Evolutionary conservation across 1,140 invertebrate genomes (phyloP).

Genomic region (Trigoniulus corallinus): DNA sequence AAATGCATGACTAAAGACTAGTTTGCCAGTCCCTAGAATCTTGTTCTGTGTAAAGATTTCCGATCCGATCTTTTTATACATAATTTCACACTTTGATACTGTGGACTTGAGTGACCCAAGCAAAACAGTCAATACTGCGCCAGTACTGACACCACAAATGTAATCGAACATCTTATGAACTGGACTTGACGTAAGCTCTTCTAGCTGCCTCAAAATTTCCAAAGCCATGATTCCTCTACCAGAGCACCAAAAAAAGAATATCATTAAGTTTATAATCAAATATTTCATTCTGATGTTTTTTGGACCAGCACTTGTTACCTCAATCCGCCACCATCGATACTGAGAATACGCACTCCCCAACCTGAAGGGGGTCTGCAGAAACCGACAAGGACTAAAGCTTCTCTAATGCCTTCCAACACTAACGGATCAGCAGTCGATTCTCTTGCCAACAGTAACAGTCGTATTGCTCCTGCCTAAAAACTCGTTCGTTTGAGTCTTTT

Average conservation of each 20-base stretch:
- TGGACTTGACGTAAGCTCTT: conserved; percentile 45
- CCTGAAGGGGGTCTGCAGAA: conserved; percentile 47
- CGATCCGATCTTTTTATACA: conserved; percentile 49
- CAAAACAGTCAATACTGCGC: conserved; percentile 51
- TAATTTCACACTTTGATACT: conserved; percentile 40
- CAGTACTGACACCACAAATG: conserved; percentile 81
- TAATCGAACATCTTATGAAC: conserved; percentile 57
- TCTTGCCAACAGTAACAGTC: conserved; percentile 35
- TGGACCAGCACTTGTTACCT: conserved; percentile 24
- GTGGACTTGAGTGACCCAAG: conserved; percentile 42
- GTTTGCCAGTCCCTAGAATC: conserved; percentile 51
- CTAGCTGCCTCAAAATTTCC: conserved; percentile 57
- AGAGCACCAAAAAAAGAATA: conserved; percentile 14
- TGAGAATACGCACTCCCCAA: conserved; percentile 59
- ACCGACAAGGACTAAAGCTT: conserved; percentile 56
- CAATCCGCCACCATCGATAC: conserved; percentile 80
- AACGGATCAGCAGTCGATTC: conserved; percentile 13
- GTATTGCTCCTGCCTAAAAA: conserved; percentile 42
- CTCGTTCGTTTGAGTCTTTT: too few species aligned
- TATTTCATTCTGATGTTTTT: not conserved
- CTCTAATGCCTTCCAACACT: conserved; percentile 22
- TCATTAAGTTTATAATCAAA: conserved; percentile 3
- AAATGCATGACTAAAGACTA: conserved; percentile 74
- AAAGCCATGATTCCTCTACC: conserved; percentile 58
- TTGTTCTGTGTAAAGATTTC: conserved; percentile 53